A percentile compares a stretch with the other conserved stretches of the same genome.
These are phyloP conservation scores for Neelides folsomi DNA, from an alignment of 2,888 invertebrate species.

Conservation along the genomic window DNA sequence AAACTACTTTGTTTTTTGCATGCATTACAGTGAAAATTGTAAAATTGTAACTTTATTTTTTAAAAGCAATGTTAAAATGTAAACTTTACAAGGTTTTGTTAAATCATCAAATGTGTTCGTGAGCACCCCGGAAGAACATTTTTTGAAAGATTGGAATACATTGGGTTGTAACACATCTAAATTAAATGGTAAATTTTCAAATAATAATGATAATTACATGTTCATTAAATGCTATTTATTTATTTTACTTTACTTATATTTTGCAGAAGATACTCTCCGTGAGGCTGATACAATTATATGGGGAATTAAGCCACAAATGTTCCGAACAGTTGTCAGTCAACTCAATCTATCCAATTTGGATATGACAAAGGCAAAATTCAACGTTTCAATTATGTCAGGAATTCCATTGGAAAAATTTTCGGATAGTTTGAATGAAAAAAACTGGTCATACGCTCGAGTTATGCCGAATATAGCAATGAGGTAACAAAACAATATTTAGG, in stretches of 20 bases:
- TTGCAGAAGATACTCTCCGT: constrained; percentile 15
- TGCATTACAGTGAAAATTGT: too few species aligned
- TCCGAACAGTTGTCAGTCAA: constrained; percentile 10
- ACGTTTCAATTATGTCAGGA: constrained; percentile 25
- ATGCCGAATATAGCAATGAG: constrained; percentile 27
- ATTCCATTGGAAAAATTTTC: constrained; percentile 11
- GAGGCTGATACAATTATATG: constrained; percentile 17
- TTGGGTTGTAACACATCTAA: constrained; percentile 15
- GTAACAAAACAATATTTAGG: too few species aligned
- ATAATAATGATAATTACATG: background rate
- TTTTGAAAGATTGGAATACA: constrained; percentile 16
- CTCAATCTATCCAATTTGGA: background rate
- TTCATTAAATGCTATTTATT: background rate
- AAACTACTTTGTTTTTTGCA: too few species aligned
- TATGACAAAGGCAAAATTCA: constrained; percentile 4
- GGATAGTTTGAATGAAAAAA: constrained; percentile 1
- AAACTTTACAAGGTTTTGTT: constrained; percentile 15
- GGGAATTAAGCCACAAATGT: constrained; percentile 25
- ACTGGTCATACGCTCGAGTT: constrained; percentile 13
- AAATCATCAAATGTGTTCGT: constrained; percentile 19
- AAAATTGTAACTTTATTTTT: too few species aligned
- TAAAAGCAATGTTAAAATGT: too few species aligned
- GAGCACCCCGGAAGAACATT: constrained; percentile 22
- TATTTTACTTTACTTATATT: background rate
- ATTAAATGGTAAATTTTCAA: constrained; percentile 12